Evolutionary conservation across 2,888 invertebrate genomes (phyloP).

Genomic region (Andrena dorsata): DNA sequence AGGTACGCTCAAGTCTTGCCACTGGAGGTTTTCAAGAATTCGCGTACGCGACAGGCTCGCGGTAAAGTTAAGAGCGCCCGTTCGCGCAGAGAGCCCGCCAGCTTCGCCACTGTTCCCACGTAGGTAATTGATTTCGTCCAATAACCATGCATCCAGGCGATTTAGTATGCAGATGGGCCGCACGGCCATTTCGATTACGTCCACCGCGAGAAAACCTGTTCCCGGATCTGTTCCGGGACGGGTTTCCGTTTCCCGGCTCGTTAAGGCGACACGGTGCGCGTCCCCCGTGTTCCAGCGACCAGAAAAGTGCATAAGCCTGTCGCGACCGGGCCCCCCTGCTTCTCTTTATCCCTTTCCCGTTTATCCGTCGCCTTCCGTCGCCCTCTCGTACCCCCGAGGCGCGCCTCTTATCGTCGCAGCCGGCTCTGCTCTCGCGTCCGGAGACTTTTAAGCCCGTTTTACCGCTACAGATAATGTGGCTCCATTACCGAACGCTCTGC

Average conservation of each 20-base stretch:
- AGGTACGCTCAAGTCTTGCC: too few relatives aligned
- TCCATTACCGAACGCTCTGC: constrained; percentile 34
- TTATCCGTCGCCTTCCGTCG: constrained; percentile 13
- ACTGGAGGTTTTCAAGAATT: too few relatives aligned
- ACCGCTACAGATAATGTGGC: constrained; percentile 42
- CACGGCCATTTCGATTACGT: constrained; percentile 65
- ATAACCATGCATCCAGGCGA: constrained; percentile 20
- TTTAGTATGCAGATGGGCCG: constrained; percentile 56
- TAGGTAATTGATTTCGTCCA: constrained; percentile 21
- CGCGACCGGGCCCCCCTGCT: constrained; percentile 33
- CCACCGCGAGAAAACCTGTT: constrained; percentile 74
- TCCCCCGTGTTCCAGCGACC: constrained; percentile 38
- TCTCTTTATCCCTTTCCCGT: constrained; percentile 13
- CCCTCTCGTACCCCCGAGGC: neutral
- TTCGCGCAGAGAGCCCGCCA: neutral
- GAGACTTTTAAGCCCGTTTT: constrained; percentile 29
- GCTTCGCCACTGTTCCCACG: neutral
- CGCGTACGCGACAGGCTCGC: too few relatives aligned
- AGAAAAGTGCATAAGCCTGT: constrained; percentile 67
- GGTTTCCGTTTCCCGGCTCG: constrained; percentile 80
- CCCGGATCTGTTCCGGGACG: constrained; percentile 80
- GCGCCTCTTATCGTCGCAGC: constrained; percentile 12
- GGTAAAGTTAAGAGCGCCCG: too few relatives aligned
- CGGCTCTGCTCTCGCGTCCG: constrained; percentile 9
- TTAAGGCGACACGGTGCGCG: constrained; percentile 71